Base-by-base conservation (phyloP, 2,888 invertebrate genomes). In the Cecidostiba fungosa region DNA sequence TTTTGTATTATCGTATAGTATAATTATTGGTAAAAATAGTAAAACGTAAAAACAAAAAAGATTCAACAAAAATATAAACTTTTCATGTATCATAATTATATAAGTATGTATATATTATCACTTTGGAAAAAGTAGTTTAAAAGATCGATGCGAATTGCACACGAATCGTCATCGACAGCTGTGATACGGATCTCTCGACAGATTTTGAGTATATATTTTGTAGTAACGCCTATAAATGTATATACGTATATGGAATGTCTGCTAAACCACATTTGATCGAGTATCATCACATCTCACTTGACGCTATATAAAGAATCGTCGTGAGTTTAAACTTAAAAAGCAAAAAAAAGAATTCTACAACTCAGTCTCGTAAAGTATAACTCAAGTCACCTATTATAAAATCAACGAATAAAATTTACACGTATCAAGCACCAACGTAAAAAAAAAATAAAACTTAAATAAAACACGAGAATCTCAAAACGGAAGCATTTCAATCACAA, bases 241-340 rank as follows among this genome's bases (percentile, higher is more conserved):
- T 6, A 36, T 59, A 59, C 54, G 54, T 59, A 59, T 59, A n/a
- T 59, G 54, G 54, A 59, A 59, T 59, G n/a, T 59, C 54, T n/a
- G 54, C 54, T 19, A 2, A 54, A n/a, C 19, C 54, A n/a, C n/a
- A 54, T 54, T 54, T 19, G 54, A 54, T 54, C 54, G 54, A 54
- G 54, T 54, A 54, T 54, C 54, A 54, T 54, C 54, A 59, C 54
- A 59, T 6, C 54, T 19, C 23, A 23, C n/a, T 59, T n/a, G n/a
- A n/a, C n/a, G n/a, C n/a, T n/a, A n/a, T n/a, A n/a, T n/a, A n/a
- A n/a, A n/a, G n/a, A n/a, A n/a, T n/a, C n/a, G 43, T 43, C 14
- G 14, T 14, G 47, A 14, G 47, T 47, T 47, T 14, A 12, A 19
- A 54, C 54, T 54, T 54, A n/a, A 16, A 54, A n/a, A 19, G 4